phyloP scores from a whole-genome alignment of 2,797 vertebrate genomes.

The Cirrhinus molitorella region DNA sequence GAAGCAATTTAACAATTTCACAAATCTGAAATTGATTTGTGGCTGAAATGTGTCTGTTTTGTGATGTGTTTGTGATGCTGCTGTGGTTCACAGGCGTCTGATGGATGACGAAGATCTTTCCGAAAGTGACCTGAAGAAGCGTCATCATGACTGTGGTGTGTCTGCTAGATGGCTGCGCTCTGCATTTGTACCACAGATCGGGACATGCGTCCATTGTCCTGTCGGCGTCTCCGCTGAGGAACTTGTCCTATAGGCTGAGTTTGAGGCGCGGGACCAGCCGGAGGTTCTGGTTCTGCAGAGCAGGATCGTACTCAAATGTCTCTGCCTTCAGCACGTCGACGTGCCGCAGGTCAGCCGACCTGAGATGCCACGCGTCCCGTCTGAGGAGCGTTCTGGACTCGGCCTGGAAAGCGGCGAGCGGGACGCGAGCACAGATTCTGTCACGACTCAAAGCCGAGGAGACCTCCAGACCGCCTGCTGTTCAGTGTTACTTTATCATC shows the following conservation, averaged over 20 bases:
- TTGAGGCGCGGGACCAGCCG: slow-evolving; percentile 68
- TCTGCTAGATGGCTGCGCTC: neutral
- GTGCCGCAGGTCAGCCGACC: slow-evolving; percentile 82
- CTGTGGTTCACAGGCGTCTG: neutral
- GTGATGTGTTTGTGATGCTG: too few relatives aligned
- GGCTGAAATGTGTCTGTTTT: neutral
- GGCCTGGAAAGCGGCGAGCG: slow-evolving; percentile 91
- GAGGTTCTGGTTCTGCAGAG: slow-evolving; percentile 67
- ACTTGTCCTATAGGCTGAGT: slow-evolving; percentile 68
- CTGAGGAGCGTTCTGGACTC: slow-evolving; percentile 90
- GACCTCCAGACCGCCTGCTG: neutral
- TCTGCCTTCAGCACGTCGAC: slow-evolving; percentile 82
- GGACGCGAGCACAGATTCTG: slow-evolving; percentile 87
- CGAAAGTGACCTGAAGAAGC: neutral
- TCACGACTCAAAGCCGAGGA: slow-evolving; percentile 82
- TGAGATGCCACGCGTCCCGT: slow-evolving; percentile 88
- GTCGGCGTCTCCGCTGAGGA: slow-evolving; percentile 69
- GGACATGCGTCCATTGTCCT: slow-evolving; percentile 72
- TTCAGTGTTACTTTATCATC: too few relatives aligned
- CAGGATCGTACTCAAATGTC: slow-evolving; percentile 76
- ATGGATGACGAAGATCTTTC: neutral
- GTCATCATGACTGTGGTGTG: neutral
- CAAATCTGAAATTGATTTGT: too few relatives aligned
- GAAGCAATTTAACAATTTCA: too few relatives aligned
- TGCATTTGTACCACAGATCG: slow-evolving; percentile 75